A percentile compares a stretch with the other conserved stretches of the same genome.
phyloP scores from a whole-genome alignment of 2,113 vertebrate genomes.

The Chitala chitala region DNA sequence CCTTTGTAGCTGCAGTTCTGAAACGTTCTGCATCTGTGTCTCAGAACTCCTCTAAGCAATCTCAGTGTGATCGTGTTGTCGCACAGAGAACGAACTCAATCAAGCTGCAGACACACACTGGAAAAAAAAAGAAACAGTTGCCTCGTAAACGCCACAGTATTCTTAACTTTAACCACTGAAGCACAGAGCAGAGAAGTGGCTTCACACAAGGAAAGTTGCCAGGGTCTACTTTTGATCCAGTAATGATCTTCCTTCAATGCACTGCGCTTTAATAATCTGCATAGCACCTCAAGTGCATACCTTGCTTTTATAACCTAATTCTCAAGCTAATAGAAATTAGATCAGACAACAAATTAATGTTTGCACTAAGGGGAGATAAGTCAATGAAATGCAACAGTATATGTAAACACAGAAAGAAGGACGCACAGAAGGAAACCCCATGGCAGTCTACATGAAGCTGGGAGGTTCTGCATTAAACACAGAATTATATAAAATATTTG shows the following conservation, averaged over 20 bases:
- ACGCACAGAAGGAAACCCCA: not conserved
- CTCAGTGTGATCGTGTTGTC: conserved; percentile 33
- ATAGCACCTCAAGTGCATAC: not conserved
- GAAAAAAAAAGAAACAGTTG: conserved; percentile 28
- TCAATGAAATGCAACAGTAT: not conserved
- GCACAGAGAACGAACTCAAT: conserved; percentile 39
- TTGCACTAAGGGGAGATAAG: not conserved
- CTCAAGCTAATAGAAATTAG: not conserved
- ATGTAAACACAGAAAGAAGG: not conserved
- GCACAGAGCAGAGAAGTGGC: not conserved
- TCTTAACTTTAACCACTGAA: conserved; percentile 37
- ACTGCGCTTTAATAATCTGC: not conserved
- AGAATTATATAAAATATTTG: conserved; percentile 29
- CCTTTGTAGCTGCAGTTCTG: conserved; percentile 36
- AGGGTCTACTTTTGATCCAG: conserved; percentile 1
- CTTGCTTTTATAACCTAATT: not conserved
- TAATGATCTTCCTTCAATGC: not conserved
- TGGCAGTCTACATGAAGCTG: not conserved
- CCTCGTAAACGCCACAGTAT: conserved; percentile 46
- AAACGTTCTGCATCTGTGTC: conserved; percentile 35
- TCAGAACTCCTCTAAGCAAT: conserved; percentile 46
- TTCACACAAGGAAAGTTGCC: too few species aligned
- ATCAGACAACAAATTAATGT: not conserved
- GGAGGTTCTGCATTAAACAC: not conserved
- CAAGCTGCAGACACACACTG: conserved; percentile 29